These are phyloP conservation scores for Vipera latastei DNA, from an alignment of 2,797 vertebrate species.

Conservation along the genomic window DNA sequence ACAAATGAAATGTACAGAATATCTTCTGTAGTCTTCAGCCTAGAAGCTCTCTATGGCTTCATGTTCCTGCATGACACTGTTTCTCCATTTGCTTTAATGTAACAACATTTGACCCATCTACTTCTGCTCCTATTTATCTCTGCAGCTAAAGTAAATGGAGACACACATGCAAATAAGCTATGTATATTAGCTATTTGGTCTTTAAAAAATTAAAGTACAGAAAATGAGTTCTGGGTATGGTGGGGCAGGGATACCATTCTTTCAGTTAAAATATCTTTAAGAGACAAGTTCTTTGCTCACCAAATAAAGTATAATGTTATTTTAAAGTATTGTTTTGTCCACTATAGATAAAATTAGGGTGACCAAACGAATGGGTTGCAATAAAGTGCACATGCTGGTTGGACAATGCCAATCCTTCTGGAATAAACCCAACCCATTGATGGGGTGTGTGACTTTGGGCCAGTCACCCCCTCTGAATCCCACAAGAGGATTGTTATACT, in stretches of 20 bases:
- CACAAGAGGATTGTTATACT: background rate
- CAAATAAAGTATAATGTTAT: background rate
- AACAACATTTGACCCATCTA: background rate
- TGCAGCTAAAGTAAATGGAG: background rate
- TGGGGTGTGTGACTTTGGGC: background rate
- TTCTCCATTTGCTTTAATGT: background rate
- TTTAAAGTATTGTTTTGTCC: background rate
- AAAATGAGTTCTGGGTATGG: background rate
- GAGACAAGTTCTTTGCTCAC: background rate
- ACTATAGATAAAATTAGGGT: background rate
- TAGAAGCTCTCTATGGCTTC: background rate
- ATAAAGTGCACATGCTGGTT: background rate
- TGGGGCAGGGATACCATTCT: background rate
- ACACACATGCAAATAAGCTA: background rate
- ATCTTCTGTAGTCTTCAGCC: background rate
- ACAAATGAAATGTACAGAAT: background rate
- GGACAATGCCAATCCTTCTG: background rate
- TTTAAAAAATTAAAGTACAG: background rate
- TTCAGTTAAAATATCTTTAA: background rate
- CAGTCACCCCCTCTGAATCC: background rate
- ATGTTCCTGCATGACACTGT: background rate
- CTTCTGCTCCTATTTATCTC: background rate
- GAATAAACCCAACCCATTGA: background rate
- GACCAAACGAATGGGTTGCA: background rate
- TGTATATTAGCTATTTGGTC: no score